phyloP scores from a whole-genome alignment of 2,113 vertebrate species.

The Xiphias gladius region DNA sequence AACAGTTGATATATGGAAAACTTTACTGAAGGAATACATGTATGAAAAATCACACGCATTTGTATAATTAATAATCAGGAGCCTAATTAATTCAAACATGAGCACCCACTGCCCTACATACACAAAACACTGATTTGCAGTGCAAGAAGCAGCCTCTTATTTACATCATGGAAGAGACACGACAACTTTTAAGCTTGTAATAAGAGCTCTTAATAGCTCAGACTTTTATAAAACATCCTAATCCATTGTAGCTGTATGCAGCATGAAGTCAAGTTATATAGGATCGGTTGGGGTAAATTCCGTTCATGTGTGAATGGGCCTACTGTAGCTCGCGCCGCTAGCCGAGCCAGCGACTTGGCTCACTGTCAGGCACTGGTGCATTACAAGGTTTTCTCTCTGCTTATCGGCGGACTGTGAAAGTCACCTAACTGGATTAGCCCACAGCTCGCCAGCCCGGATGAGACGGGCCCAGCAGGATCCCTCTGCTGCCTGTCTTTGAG shows the following conservation, averaged over 20 bases:
- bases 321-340: conserved; percentile 40
- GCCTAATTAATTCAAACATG: conserved; percentile 66
- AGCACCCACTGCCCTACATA: conserved; percentile 65
- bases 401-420: conserved; percentile 84
- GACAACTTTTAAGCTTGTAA: conserved; percentile 13
- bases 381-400: conserved; percentile 80
- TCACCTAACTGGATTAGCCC: conserved; percentile 85
- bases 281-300: conserved; percentile 39
- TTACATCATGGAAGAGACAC: conserved; percentile 40
- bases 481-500: conserved; percentile 44
- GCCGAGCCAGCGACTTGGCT: conserved; percentile 61
- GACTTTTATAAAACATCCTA: conserved; percentile 34
- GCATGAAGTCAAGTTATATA: conserved; percentile 32
- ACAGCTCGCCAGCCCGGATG: conserved; percentile 71
- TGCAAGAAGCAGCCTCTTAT: conserved; percentile 21
- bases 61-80: conserved; percentile 71
- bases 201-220: conserved; percentile 38
- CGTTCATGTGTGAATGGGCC: conserved; percentile 33
- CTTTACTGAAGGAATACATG: conserved; percentile 70
- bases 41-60: conserved; percentile 58
- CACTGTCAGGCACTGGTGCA: conserved; percentile 72
- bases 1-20: conserved; percentile 25
- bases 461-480: conserved; percentile 72
- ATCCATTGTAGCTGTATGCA: conserved; percentile 26
- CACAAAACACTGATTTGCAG: conserved; percentile 48